Percentiles rank a stretch among this genome's conserved stretches.
Conservation (phyloP, 1,140 invertebrate genomes). For the Coelopa frigida region DNA sequence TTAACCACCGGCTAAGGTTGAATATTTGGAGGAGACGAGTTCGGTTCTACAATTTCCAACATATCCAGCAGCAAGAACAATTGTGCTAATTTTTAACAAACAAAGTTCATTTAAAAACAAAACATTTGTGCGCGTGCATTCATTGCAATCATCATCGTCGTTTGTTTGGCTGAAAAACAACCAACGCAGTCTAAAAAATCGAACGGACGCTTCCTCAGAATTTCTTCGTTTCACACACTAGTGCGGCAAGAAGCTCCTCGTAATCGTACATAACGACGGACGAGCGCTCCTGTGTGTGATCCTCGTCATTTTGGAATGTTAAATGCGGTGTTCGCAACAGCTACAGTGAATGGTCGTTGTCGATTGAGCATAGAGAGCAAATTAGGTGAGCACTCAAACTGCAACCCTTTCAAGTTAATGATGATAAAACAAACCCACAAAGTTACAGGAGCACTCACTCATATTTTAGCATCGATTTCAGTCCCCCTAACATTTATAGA, state of each 20-base stretch:
- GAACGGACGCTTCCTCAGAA: too few species aligned
- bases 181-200: background rate
- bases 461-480: slow-evolving; percentile 27
- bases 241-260: background rate
- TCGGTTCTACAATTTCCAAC: too few species aligned
- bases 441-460: slow-evolving; percentile 14
- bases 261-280: background rate
- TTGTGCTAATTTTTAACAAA: slow-evolving; percentile 5
- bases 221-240: background rate
- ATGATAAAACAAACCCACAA: slow-evolving; percentile 2
- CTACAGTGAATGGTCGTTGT: slow-evolving; percentile 36
- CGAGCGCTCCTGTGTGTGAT: slow-evolving; percentile 7
- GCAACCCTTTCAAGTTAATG: slow-evolving; percentile 32
- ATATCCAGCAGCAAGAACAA: slow-evolving; percentile 4
- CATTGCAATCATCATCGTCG: background rate
- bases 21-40: background rate
- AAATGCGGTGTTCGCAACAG: slow-evolving; percentile 41
- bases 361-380: slow-evolving; percentile 19
- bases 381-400: slow-evolving; percentile 15
- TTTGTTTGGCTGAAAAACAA: background rate
- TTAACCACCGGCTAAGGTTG: slow-evolving; percentile 7
- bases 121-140: slow-evolving; percentile 6
- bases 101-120: background rate
- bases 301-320: slow-evolving; percentile 40
- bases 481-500: background rate